Evolutionary conservation across 2,888 invertebrate genomes (phyloP), one percentile per base, ranked within the genome.

Genomic region (Dysmachus trigonus): DNA sequence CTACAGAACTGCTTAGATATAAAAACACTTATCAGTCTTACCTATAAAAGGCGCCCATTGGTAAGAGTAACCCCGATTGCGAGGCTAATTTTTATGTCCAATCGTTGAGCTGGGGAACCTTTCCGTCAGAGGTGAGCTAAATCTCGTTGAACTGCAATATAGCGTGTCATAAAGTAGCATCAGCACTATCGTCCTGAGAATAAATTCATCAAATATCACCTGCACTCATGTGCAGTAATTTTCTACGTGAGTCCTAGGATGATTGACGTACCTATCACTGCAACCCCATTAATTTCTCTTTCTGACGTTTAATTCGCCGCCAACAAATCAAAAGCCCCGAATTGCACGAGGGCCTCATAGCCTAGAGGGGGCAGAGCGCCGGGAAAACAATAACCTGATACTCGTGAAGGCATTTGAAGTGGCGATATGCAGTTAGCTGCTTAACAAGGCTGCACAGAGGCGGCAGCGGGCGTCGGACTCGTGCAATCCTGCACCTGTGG

Each of bases 281-380:
- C 18, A 73, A 84, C 27, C 71, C 84, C 84, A 84, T 84, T 73
- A 84, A 84, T 84, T 72, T 84, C 84, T 84, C 84, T 41, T 72
- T 72, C 41, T 84, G 84, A 73, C 72, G 47, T 84, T 71, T 72
- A 72, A 84, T 84, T 84, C 84, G 72, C 72, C 71, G 84, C 72
- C 84, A 27, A 84, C 84, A 84, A 84, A 84, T 84, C 84, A 84
- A 73, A 84, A 84, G 72, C 35, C 30, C 38, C 35, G 13, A 38
- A 38, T 22, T 27, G 84, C 6, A 41, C 0, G n/a, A n/a, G n/a
- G 0, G n/a, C 33, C 6, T n/a, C 18, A n/a, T 15, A 41, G 38
- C 15, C 1, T 1, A 13, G 33, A 6, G 27, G 38, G 41, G 41
- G 30, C 41, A 7, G 73, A 15, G 35, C 35, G 38, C 72, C 38